Evolutionary conservation across 2,797 vertebrate species (phyloP).

Genomic region (Onychomys leucogaster): DNA sequence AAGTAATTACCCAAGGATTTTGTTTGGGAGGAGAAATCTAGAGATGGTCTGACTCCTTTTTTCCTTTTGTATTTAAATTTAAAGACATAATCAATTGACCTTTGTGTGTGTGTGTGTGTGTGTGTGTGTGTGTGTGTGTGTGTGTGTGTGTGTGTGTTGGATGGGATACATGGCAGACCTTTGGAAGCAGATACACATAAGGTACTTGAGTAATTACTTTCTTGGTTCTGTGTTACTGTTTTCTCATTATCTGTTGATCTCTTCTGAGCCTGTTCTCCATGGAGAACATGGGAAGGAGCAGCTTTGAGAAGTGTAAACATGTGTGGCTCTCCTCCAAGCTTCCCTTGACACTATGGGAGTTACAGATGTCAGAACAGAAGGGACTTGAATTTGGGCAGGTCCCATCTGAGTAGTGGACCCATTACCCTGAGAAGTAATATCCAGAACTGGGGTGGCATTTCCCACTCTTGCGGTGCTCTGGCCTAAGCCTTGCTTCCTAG

Average conservation of each 20-base stretch:
- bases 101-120: too few relatives aligned
- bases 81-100: background rate
- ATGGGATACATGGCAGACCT: background rate
- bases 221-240: background rate
- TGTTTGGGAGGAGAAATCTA: background rate
- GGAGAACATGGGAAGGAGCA: background rate
- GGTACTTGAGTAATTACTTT: background rate
- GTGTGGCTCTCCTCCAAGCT: fast-evolving
- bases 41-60: background rate
- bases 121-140: too few relatives aligned
- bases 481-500: too few relatives aligned
- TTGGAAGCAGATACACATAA: background rate
- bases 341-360: background rate
- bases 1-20: background rate
- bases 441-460: background rate
- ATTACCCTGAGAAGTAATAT: background rate
- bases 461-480: too few relatives aligned
- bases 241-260: too few relatives aligned
- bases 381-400: background rate
- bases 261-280: background rate
- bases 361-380: background rate
- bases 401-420: background rate
- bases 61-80: background rate
- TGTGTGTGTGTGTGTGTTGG: too few relatives aligned
- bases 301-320: background rate